Evolutionary conservation across 2,797 vertebrate genomes (phyloP).

Genomic region (Schizopygopsis malacanthus): DNA sequence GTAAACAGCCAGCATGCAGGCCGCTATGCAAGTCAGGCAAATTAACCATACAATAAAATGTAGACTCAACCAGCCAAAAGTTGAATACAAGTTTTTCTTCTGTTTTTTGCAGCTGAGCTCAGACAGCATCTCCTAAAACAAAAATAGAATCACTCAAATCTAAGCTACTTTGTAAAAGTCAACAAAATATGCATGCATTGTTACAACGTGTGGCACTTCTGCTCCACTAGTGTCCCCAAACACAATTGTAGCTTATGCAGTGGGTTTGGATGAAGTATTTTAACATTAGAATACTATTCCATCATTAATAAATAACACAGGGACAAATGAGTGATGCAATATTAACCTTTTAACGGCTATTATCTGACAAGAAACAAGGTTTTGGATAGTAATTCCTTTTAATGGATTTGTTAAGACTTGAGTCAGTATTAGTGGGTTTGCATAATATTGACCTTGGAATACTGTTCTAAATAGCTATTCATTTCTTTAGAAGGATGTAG

Average conservation of each 20-base stretch:
- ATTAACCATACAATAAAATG: constrained; percentile 75
- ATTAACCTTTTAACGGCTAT: neutral
- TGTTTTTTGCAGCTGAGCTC: constrained; percentile 64
- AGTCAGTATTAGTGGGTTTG: no score
- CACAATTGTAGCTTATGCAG: neutral
- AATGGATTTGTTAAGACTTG: no score
- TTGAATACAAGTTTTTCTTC: constrained; percentile 54
- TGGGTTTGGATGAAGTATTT: neutral
- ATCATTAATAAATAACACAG: neutral
- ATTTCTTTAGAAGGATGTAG: neutral
- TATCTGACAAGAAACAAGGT: neutral
- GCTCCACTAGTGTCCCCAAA: neutral
- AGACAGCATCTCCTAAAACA: constrained; percentile 83
- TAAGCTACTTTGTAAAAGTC: neutral
- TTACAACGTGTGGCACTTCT: no score
- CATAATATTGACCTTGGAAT: no score
- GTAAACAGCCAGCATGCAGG: constrained; percentile 69
- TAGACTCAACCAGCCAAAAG: constrained; percentile 42
- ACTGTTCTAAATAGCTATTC: no score
- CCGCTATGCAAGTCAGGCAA: constrained; percentile 68
- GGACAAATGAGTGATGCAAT: neutral
- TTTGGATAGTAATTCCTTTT: no score
- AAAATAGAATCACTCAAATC: neutral
- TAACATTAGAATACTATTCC: neutral
- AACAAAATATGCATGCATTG: neutral